phyloP scores from a whole-genome alignment of 2,888 invertebrate species.

The Sisyra terminalis region DNA sequence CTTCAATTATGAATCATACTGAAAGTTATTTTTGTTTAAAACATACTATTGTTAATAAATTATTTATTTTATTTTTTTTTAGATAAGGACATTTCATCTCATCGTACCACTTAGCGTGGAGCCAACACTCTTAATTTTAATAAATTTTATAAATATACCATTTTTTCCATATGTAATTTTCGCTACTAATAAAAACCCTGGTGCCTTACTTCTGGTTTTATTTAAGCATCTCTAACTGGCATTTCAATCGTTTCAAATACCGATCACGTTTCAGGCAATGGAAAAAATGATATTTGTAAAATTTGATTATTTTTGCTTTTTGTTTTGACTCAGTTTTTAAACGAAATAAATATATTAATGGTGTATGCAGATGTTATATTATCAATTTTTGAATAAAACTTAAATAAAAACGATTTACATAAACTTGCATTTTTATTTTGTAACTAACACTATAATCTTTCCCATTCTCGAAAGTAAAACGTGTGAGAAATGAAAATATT shows the following conservation, averaged over 20 bases:
- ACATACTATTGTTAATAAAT: neutral
- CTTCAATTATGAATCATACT: too few relatives aligned
- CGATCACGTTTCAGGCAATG: conserved; percentile 5
- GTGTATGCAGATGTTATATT: conserved; percentile 10
- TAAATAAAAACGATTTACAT: conserved; percentile 1
- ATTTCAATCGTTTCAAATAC: conserved; percentile 6
- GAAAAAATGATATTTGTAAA: conserved; percentile 11
- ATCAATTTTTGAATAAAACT: conserved; percentile 6
- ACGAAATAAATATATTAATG: conserved; percentile 8
- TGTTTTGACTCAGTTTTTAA: conserved; percentile 5
- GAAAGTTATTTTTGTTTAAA: too few relatives aligned
- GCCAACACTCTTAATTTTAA: conserved; percentile 7
- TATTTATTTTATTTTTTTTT: neutral
- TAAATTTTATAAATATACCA: conserved; percentile 9
- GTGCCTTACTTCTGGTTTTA: conserved; percentile 9
- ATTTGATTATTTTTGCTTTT: conserved; percentile 7
- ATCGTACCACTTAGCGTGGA: conserved; percentile 3
- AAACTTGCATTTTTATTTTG: neutral
- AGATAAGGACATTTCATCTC: conserved; percentile 3
- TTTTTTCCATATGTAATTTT: conserved; percentile 8
- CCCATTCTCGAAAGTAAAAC: too few relatives aligned
- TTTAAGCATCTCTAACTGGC: conserved; percentile 5
- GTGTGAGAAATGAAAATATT: too few relatives aligned
- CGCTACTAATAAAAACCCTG: conserved; percentile 9
- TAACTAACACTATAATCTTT: too few relatives aligned